Evolutionary conservation across 2,797 vertebrate species (phyloP).

Genomic region (Spatula versicolor): DNA sequence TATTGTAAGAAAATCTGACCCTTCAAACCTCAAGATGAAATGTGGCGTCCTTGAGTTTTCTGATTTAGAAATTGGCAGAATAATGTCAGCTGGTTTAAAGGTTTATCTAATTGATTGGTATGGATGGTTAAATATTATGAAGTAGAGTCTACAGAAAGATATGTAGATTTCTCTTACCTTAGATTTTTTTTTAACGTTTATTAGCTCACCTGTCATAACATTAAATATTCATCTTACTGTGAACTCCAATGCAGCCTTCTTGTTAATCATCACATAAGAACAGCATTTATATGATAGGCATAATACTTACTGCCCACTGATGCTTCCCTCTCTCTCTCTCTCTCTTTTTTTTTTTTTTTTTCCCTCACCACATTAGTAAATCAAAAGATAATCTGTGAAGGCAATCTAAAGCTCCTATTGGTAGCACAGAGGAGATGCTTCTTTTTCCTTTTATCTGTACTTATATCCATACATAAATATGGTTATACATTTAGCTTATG

Average conservation of each 20-base stretch:
- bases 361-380: neutral
- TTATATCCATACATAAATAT: neutral
- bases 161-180: neutral
- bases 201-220: slow-evolving; percentile 36
- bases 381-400: neutral
- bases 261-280: slow-evolving; percentile 10
- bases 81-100: neutral
- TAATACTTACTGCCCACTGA: neutral
- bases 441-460: neutral
- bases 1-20: neutral
- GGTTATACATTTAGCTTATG: neutral
- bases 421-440: neutral
- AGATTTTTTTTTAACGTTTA: neutral
- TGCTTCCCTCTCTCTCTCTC: neutral
- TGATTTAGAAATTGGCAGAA: neutral
- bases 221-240: slow-evolving; percentile 27
- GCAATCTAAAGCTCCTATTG: neutral
- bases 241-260: neutral
- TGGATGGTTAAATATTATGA: slow-evolving; percentile 14
- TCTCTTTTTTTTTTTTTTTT: neutral
- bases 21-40: neutral
- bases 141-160: neutral
- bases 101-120: neutral
- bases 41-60: neutral
- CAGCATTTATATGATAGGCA: neutral